A percentile compares a stretch with the other conserved stretches of the same genome.
These are phyloP conservation scores for Tachuris rubrigastra DNA, from an alignment of 2,113 vertebrate genomes.

Conservation along the genomic window DNA sequence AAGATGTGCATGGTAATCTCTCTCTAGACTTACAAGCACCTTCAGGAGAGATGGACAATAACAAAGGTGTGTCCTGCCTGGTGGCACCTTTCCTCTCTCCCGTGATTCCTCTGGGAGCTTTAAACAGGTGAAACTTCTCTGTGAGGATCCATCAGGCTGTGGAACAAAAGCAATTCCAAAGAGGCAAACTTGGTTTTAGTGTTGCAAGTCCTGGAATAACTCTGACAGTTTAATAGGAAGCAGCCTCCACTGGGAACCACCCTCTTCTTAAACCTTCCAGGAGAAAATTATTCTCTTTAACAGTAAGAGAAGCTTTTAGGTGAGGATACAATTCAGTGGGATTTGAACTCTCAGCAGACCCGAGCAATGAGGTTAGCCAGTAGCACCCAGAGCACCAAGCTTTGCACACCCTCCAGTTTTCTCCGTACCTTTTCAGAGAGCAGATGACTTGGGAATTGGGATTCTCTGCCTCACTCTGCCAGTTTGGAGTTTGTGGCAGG, in stretches of 20 bases:
- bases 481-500: not conserved
- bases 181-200: not conserved
- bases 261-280: not conserved
- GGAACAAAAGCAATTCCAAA: not conserved
- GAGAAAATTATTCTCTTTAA: not conserved
- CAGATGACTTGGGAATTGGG: not conserved
- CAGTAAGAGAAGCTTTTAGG: not conserved
- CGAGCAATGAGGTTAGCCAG: rapidly evolving
- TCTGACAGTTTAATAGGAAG: not conserved
- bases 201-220: not conserved
- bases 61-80: not conserved
- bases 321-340: rapidly evolving
- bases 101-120: not conserved
- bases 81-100: not conserved
- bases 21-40: rapidly evolving
- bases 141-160: not conserved
- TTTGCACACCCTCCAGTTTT: rapidly evolving
- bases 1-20: rapidly evolving
- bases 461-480: rapidly evolving
- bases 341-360: not conserved
- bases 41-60: not conserved
- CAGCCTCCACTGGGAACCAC: not conserved
- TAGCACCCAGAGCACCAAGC: not conserved
- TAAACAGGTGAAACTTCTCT: not conserved
- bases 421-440: rapidly evolving